Base-by-base conservation (phyloP, 2,888 invertebrate species). In the Cerceris ruficornis region DNA sequence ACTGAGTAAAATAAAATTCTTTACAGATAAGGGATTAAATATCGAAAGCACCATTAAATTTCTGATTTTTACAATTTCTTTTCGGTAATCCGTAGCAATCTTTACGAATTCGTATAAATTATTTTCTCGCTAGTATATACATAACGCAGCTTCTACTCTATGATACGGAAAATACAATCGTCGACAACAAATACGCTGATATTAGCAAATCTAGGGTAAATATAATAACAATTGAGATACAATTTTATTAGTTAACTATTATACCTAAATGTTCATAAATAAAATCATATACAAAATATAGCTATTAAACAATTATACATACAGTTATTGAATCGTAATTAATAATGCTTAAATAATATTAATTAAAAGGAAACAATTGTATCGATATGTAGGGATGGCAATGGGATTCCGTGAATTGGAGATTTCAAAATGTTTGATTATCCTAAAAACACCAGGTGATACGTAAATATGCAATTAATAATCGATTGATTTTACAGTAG, bases 61-160 rank as follows among this genome's bases (percentile, higher is more conserved):
- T 73, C 39, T 72, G 42, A 52, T 81, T 77, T 81, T 77, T 80
- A 77, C 77, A 80, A 80, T 68, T 60, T 64, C 50, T 39, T 60
- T 69, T 60, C 28, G 50, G 1, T 75, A 28, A 46, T 68, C 55
- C 52, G 64, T 52, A 28, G 57, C 66, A 17, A 57, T 61, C 65
- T 71, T 6, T 54, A 68, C 58, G 54, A 41, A 15, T 68, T 4
- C 62, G 54, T 67, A 67, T 73, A 77, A 77, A 74, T 77, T 50
- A 71, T 43, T 64, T 69, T 8, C 69, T 52, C 13, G 55, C 50
- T 70, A 61, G 59, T 54, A 74, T 75, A 62, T 57, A 79, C 52
- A 82, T 72, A 75, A 81, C 69, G 72, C 71, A 78, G 46, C 69
- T 46, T 46, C 68, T 67, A 52, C 52, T 61, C 54, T 62, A 68